These are phyloP conservation scores for Sinocyclocheilus anophthalmus DNA, from an alignment of 2,113 vertebrate genomes.

Conservation along the genomic window DNA sequence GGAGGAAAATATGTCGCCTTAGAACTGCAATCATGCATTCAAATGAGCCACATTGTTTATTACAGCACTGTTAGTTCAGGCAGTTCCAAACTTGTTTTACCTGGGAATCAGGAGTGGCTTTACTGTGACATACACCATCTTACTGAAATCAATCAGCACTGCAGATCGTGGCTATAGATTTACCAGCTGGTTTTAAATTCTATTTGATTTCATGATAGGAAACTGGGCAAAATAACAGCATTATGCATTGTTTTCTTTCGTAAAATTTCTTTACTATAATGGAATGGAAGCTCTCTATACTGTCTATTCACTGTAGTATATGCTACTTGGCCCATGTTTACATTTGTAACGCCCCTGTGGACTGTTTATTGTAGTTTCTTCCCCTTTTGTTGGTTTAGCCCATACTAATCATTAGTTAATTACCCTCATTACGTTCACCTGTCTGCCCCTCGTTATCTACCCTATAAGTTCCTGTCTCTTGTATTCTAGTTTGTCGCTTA, in stretches of 20 bases:
- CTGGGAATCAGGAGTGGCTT: conserved; percentile 57
- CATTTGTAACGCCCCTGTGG: too few relatives aligned
- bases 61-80: conserved; percentile 70
- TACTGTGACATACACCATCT: conserved; percentile 46
- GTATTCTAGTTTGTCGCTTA: too few relatives aligned
- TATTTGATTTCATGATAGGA: background rate
- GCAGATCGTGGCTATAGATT: background rate
- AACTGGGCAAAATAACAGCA: background rate
- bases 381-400: too few relatives aligned
- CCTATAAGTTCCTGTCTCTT: too few relatives aligned
- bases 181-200: background rate
- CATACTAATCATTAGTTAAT: too few relatives aligned
- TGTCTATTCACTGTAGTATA: background rate
- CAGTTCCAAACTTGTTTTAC: conserved; percentile 78
- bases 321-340: too few relatives aligned
- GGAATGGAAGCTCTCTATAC: background rate
- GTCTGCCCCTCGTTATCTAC: too few relatives aligned
- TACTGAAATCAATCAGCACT: conserved; percentile 8
- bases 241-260: background rate
- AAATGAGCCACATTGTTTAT: conserved; percentile 76
- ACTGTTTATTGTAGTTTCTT: too few relatives aligned
- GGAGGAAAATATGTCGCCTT: conserved; percentile 69
- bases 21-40: conserved; percentile 73
- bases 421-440: too few relatives aligned
- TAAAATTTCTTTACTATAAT: background rate